Evolutionary conservation across 2,797 vertebrate species (phyloP), one percentile per base, ranked within the genome.

Genomic region (Phrynocephalus guinanensis): DNA sequence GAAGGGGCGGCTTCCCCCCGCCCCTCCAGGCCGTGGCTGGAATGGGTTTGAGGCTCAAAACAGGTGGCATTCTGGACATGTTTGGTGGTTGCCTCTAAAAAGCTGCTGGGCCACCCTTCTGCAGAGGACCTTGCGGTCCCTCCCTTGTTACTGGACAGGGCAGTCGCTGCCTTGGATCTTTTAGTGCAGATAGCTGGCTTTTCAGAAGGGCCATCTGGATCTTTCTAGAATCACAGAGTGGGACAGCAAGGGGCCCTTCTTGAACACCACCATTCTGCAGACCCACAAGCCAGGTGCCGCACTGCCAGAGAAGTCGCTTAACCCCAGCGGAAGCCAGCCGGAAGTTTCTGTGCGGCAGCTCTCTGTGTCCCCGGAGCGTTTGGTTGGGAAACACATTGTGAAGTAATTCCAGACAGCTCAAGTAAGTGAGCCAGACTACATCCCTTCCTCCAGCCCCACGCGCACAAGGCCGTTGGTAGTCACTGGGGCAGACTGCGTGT

Each of bases 31-130:
- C 44, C 24, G 82, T 71, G 1, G 60, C 80, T 3, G 18, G 60
- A 63, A 63, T 63, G 60, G 0, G 0, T 70, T 0, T 0, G 83
- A 70, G 0, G 28, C 10, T 66, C 3, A 1, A 56, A 50, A 30
- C 2, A 0, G 15, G 28, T 10, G 13, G 20, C 60, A 5, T 63
- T 20, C 60, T 16, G 15, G 60, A 15, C 60, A 5, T 5, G 0
- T 48, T 44, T 2, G 73, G 38, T 71, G 52, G 52, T 56, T 9
- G 52, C 52, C 52, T 56, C 52, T 56, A 1, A 11, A 56, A 13
- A 56, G 52, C 9, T 56, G 52, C 52, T 7, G 28, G 4, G n/a
- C 38, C 38, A 28, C 28, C 68, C 30, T 71, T 15, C 16, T 18
- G 60, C 16, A 18, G 60, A 30, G 70, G 28, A n/a, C 22, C 11